A percentile compares a stretch with the other conserved stretches of the same genome.
Evolutionary conservation across 1,140 invertebrate species (phyloP).

Genomic region (Vanessa tameamea): DNA sequence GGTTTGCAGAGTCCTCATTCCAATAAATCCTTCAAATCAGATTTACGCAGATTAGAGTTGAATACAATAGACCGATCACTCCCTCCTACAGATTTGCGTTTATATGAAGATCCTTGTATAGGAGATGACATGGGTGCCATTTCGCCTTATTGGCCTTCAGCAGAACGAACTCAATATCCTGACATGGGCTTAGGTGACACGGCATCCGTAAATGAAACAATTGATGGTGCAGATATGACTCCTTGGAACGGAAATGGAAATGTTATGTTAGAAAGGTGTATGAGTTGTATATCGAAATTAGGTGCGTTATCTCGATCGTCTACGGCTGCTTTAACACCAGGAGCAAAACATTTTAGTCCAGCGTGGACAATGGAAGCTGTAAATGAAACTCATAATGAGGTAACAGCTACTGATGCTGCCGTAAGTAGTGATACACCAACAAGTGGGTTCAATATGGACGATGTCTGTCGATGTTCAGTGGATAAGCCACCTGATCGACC

Average conservation of each 20-base stretch:
- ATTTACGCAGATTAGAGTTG: slow-evolving; percentile 82
- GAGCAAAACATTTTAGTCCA: slow-evolving; percentile 79
- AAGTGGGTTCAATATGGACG: slow-evolving; percentile 55
- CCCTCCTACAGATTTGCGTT: slow-evolving; percentile 69
- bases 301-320: slow-evolving; percentile 84
- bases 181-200: slow-evolving; percentile 81
- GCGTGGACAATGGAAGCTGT: slow-evolving; percentile 84
- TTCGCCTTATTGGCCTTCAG: slow-evolving; percentile 64
- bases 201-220: slow-evolving; percentile 76
- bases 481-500: slow-evolving; percentile 56
- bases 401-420: slow-evolving; percentile 23
- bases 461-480: slow-evolving; percentile 48
- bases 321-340: slow-evolving; percentile 74
- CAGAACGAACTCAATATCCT: slow-evolving; percentile 58
- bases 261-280: slow-evolving; percentile 84
- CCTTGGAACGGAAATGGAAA: slow-evolving; percentile 60
- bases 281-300: slow-evolving; percentile 89
- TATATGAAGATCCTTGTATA: slow-evolving; percentile 80
- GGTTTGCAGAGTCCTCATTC: slow-evolving; percentile 56
- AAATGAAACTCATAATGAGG: slow-evolving; percentile 51
- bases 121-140: slow-evolving; percentile 70
- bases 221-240: slow-evolving; percentile 43
- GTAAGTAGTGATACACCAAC: slow-evolving; percentile 45
- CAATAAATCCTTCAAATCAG: slow-evolving; percentile 71
- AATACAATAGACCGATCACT: slow-evolving; percentile 71